Evolutionary conservation across 2,888 invertebrate genomes (phyloP), one percentile per base, ranked within the genome.

Genomic region (Mythimna lalbum): DNA sequence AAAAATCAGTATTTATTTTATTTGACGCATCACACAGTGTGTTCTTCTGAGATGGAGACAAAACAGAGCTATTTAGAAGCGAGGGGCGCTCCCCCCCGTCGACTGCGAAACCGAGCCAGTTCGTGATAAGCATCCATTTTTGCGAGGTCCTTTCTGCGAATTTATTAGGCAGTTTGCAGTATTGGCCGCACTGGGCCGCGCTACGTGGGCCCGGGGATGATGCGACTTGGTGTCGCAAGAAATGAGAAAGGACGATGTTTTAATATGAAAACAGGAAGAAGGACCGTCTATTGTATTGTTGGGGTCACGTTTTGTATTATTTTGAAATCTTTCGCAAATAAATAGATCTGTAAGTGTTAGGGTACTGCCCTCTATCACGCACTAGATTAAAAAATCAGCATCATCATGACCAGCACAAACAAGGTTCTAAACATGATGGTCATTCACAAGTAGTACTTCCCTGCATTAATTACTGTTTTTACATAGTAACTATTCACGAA

Each of bases 81-180:
- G 31, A 39, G 31, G 31, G 10, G 55, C 17, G 21, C 12, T 10
- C 52, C 52, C 52, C 27, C 10, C 31, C 10, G 19, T 19, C 55
- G 31, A 55, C 31, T 55, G 66, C 64, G 64, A 68, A 73, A 85
- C 87, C 87, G 84, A 85, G 78, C 77, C 77, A 74, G 87, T 86
- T 87, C 89, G 90, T 90, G 90, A 90, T 90, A 91, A 90, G 90
- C 90, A 88, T 90, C 88, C 89, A 87, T 90, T 90, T 90, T 87
- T 76, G 83, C 80, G 81, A 83, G 77, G 80, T 85, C 86, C 85
- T 85, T 83, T 82, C 83, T 80, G 68, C 78, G 79, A 89, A 90
- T 90, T 90, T 90, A 90, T 90, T 90, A 88, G 83, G 85, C 80
- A 86, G 88, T 88, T 90, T 72, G 82, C 80, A 82, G 87, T 87